Evolutionary conservation across 2,113 vertebrate species (phyloP).

Genomic region (Dermatemys mawii): DNA sequence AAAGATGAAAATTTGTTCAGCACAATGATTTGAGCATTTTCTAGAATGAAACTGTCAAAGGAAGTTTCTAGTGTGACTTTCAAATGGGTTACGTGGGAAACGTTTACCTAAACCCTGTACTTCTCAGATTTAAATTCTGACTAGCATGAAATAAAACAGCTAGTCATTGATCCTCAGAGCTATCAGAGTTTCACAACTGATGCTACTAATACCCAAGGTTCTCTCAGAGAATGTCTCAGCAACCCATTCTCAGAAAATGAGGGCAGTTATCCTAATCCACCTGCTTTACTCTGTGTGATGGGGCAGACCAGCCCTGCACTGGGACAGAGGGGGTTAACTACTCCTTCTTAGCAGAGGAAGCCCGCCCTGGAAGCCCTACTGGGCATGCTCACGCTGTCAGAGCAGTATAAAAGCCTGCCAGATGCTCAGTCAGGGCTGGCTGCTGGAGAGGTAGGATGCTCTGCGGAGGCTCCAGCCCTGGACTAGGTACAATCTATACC

Average conservation of each 20-base stretch:
- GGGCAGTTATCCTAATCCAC: not conserved
- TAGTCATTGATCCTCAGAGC: not conserved
- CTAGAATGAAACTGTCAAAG: not conserved
- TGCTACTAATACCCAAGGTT: not conserved
- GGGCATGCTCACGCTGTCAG: no score
- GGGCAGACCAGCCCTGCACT: no score
- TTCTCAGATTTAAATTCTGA: not conserved
- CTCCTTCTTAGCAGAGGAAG: no score
- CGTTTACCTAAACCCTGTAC: not conserved
- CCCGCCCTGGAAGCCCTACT: no score
- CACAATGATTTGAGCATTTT: not conserved
- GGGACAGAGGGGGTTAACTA: no score
- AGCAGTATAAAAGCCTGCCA: no score
- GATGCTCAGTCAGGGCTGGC: no score
- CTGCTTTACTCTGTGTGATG: no score
- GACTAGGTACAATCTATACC: no score
- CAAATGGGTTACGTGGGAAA: not conserved
- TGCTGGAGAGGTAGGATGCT: no score
- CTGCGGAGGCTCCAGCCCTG: no score
- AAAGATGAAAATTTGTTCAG: not conserved
- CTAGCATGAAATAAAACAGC: not conserved
- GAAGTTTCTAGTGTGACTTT: not conserved
- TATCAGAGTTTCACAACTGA: not conserved
- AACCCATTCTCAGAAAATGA: slow-evolving; percentile 1
- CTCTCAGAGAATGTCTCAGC: not conserved